Conservation (phyloP, 2,888 invertebrate species). For the Pseudococcus longispinus region DNA sequence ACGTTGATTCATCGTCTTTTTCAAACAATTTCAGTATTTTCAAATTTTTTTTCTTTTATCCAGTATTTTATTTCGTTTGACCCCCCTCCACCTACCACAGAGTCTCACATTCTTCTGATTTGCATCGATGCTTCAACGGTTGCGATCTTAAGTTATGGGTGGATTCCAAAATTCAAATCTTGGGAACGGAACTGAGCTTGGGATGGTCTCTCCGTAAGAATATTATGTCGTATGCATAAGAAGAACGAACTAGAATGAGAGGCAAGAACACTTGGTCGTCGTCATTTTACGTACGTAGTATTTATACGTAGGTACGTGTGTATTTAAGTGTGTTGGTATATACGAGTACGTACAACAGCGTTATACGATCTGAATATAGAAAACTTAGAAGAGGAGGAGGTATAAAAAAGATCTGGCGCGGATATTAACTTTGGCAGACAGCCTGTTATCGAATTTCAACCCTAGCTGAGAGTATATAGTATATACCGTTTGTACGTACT, state of each 20-base stretch:
- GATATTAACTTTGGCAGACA: conserved; percentile 52
- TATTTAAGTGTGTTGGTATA: neutral
- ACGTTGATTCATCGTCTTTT: too few relatives aligned
- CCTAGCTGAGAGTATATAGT: neutral
- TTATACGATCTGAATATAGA: conserved; percentile 36
- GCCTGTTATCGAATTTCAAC: conserved; percentile 54
- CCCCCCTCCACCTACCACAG: too few relatives aligned
- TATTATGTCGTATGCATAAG: too few relatives aligned
- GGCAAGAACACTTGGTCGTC: neutral
- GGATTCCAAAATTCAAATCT: too few relatives aligned
- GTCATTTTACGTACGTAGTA: neutral
- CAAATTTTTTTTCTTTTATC: too few relatives aligned
- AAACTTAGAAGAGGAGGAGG: conserved; percentile 23
- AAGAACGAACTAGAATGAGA: neutral
- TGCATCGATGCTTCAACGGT: too few relatives aligned
- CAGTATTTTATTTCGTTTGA: too few relatives aligned
- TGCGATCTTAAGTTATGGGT: too few relatives aligned
- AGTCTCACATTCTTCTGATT: too few relatives aligned
- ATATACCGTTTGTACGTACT: neutral
- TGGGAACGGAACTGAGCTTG: too few relatives aligned
- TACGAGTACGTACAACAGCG: neutral
- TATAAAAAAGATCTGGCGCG: conserved; percentile 16
- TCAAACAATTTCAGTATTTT: too few relatives aligned
- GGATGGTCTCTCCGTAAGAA: too few relatives aligned
- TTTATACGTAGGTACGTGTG: neutral